These are phyloP conservation scores for Physella acuta DNA, from an alignment of 1,140 invertebrate species.

Conservation along the genomic window DNA sequence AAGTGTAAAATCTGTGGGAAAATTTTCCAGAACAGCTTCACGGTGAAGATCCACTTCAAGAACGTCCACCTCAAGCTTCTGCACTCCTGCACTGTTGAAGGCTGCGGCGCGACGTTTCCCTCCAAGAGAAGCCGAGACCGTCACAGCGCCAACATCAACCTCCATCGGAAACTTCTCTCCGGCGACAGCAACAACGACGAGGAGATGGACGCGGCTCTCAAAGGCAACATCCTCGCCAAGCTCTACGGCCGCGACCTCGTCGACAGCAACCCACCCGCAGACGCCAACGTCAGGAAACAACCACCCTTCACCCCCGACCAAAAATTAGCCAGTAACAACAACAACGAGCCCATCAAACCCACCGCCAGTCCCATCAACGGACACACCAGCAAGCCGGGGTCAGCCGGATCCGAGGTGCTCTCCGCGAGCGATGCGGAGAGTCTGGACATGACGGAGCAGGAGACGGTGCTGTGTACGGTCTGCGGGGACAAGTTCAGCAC, in stretches of 20 bases:
- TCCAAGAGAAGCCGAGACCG: conserved; percentile 89
- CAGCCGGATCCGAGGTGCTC: conserved; percentile 13
- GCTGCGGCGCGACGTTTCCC: conserved; percentile 94
- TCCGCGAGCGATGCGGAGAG: conserved; percentile 16
- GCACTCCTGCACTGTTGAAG: conserved; percentile 93
- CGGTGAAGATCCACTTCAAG: conserved; percentile 93
- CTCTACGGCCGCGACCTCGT: conserved; percentile 34
- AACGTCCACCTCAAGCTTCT: conserved; percentile 93
- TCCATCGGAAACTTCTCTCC: conserved; percentile 67
- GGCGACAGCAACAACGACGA: conserved; percentile 33
- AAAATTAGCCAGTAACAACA: conserved; percentile 14
- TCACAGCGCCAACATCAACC: conserved; percentile 87
- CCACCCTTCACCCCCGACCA: background rate
- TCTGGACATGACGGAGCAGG: background rate
- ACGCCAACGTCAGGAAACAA: background rate
- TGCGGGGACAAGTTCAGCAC: conserved; percentile 19
- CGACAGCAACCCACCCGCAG: background rate
- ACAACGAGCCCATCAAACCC: conserved; percentile 12
- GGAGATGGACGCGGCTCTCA: conserved; percentile 33
- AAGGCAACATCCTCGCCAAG: conserved; percentile 39
- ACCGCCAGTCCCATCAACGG: conserved; percentile 9
- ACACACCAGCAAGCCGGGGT: conserved; percentile 18
- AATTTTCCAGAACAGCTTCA: conserved; percentile 91
- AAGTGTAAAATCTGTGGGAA: conserved; percentile 90
- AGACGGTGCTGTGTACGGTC: background rate